Evolutionary conservation across 2,797 vertebrate species (phyloP).

Genomic region (Staurois parvus): DNA sequence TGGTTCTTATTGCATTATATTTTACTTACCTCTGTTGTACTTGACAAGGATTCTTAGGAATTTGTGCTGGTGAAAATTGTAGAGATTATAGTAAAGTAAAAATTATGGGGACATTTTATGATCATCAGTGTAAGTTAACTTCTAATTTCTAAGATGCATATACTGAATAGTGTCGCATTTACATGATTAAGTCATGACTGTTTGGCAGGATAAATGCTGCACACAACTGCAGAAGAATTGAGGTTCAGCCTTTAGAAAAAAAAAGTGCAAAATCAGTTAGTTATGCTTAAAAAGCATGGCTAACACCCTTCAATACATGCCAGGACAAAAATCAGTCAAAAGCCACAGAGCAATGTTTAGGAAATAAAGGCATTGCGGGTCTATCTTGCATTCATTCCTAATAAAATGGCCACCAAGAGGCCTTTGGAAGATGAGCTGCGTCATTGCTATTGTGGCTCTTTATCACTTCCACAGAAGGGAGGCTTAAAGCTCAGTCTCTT

Average conservation of each 20-base stretch:
- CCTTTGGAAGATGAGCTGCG: slow-evolving; percentile 73
- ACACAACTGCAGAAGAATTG: slow-evolving; percentile 18
- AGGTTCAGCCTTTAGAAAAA: slow-evolving; percentile 48
- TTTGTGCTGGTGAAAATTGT: too few relatives aligned
- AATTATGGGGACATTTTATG: too few relatives aligned
- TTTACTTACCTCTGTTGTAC: too few relatives aligned
- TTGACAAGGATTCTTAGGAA: too few relatives aligned
- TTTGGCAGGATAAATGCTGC: slow-evolving; percentile 3
- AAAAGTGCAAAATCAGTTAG: slow-evolving; percentile 81
- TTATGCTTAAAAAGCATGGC: slow-evolving; percentile 78
- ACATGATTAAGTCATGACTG: slow-evolving; percentile 41
- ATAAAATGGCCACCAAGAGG: slow-evolving; percentile 76
- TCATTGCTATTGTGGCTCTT: slow-evolving; percentile 76
- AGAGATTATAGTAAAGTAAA: too few relatives aligned
- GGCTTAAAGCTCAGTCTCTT: slow-evolving; percentile 74
- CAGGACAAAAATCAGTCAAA: slow-evolving; percentile 67
- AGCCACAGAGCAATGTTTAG: slow-evolving; percentile 63
- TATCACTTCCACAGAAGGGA: slow-evolving; percentile 70
- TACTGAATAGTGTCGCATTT: background rate
- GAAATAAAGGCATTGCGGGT: slow-evolving; percentile 80
- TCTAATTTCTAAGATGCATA: background rate
- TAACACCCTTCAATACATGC: slow-evolving; percentile 73
- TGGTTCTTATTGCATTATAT: too few relatives aligned
- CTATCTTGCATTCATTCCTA: slow-evolving; percentile 81
- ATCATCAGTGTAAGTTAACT: too few relatives aligned